A percentile compares a stretch with the other conserved stretches of the same genome.
These are phyloP conservation scores for Muscicapa comitata DNA, from an alignment of 2,797 vertebrate genomes.

Conservation along the genomic window DNA sequence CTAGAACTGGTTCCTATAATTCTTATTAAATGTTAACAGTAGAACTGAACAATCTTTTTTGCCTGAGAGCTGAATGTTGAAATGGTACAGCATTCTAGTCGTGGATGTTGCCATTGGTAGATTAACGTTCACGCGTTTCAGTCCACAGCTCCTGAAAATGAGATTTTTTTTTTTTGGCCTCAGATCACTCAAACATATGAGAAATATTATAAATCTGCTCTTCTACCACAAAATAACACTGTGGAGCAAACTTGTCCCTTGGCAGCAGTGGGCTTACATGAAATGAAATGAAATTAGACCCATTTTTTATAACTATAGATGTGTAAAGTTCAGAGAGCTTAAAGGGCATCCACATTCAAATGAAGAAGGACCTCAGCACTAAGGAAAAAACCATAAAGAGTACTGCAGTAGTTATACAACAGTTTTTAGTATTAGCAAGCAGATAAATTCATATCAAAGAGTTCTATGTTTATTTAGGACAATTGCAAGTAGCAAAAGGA, in stretches of 20 bases:
- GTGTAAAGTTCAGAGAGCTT: slow-evolving; percentile 23
- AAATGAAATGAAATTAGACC: slow-evolving; percentile 10
- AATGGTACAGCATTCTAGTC: background rate
- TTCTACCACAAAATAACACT: slow-evolving; percentile 18
- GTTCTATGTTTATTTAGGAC: background rate
- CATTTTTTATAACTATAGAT: background rate
- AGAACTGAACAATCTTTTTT: background rate
- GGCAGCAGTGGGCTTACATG: background rate
- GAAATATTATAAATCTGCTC: slow-evolving; percentile 18
- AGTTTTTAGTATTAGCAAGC: background rate
- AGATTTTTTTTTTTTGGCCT: background rate
- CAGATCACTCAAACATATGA: slow-evolving; percentile 38
- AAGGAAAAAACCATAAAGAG: background rate
- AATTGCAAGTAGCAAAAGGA: background rate
- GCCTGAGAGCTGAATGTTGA: background rate
- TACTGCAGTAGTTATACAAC: background rate
- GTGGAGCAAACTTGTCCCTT: slow-evolving; percentile 30
- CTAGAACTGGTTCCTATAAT: background rate
- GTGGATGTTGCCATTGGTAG: background rate
- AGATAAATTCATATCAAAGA: background rate
- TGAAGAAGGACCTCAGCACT: background rate
- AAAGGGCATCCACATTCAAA: background rate
- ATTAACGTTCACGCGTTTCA: background rate
- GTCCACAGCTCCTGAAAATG: slow-evolving; percentile 58
- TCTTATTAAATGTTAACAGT: background rate